A percentile compares a stretch with the other conserved stretches of the same genome.
Conservation (phyloP, 64 coral and sea anemone species). For the Exaiptasia diaphana region DNA sequence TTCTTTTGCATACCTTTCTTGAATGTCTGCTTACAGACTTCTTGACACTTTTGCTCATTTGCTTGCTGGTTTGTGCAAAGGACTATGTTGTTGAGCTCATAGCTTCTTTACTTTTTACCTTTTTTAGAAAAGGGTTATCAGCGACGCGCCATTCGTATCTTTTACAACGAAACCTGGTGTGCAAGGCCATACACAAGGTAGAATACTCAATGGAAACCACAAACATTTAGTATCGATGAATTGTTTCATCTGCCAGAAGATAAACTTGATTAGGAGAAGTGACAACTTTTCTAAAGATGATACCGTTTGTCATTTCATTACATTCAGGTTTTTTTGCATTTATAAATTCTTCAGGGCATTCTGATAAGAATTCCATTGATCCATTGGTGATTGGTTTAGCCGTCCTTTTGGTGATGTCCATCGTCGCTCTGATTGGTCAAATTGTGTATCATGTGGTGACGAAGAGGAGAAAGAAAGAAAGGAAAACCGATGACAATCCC, state of each 20-base stretch:
- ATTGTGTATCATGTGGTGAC: neutral
- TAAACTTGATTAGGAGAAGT: neutral
- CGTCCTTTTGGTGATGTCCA: neutral
- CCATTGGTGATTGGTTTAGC: neutral
- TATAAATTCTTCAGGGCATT: neutral
- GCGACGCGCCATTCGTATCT: neutral
- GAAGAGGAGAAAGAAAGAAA: too few relatives aligned
- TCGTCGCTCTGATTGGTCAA: neutral
- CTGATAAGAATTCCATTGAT: neutral
- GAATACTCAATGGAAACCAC: neutral
- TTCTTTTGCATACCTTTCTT: neutral
- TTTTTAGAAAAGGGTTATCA: neutral
- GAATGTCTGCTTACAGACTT: too few relatives aligned
- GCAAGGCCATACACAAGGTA: too few relatives aligned
- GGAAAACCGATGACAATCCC: too few relatives aligned
- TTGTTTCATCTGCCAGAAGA: neutral
- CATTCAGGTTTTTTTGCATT: neutral
- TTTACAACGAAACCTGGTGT: neutral
- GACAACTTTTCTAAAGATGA: neutral
- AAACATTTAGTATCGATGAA: neutral
- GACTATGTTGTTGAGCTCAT: too few relatives aligned
- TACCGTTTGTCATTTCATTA: neutral
- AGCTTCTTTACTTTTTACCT: neutral
- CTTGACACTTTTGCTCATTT: neutral
- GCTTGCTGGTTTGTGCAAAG: too few relatives aligned